Conservation (phyloP, 2,797 vertebrate genomes). For the Chromis chromis region DNA sequence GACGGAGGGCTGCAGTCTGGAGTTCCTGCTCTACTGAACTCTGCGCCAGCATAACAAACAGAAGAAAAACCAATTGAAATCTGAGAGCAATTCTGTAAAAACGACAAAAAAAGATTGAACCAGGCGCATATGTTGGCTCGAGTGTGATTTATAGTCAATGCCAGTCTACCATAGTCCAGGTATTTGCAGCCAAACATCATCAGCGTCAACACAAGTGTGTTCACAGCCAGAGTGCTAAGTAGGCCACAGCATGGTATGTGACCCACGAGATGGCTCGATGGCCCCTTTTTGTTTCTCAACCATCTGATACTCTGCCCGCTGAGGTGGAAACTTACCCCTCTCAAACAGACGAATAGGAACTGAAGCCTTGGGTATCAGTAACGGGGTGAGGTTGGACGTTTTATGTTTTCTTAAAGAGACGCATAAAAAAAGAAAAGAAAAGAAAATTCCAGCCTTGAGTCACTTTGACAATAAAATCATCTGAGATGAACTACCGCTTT, state of each 20-base stretch:
- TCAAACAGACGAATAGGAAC: constrained; percentile 60
- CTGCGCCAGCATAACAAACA: background rate
- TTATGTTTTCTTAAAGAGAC: constrained; percentile 50
- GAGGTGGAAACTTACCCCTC: constrained; percentile 75
- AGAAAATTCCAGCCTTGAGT: background rate
- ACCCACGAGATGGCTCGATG: constrained; percentile 71
- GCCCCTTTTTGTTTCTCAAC: constrained; percentile 78
- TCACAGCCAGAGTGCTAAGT: constrained; percentile 74
- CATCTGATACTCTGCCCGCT: constrained; percentile 77
- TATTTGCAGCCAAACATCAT: constrained; percentile 53
- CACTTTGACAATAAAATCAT: constrained; percentile 32
- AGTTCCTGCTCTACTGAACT: constrained; percentile 42
- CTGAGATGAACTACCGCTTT: constrained; percentile 25
- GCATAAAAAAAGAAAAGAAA: background rate
- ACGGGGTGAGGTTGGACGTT: constrained; percentile 48
- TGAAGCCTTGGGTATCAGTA: constrained; percentile 60
- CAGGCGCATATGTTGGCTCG: background rate
- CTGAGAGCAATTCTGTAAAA: background rate
- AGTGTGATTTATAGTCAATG: constrained; percentile 1
- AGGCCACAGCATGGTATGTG: constrained; percentile 80
- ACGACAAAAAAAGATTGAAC: background rate
- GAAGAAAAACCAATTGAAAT: background rate
- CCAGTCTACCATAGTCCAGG: constrained; percentile 7
- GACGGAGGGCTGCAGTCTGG: constrained; percentile 27
- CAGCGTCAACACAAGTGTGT: constrained; percentile 55